Evolutionary conservation across 2,888 invertebrate genomes (phyloP).

Genomic region (Ochropacha duplaris): DNA sequence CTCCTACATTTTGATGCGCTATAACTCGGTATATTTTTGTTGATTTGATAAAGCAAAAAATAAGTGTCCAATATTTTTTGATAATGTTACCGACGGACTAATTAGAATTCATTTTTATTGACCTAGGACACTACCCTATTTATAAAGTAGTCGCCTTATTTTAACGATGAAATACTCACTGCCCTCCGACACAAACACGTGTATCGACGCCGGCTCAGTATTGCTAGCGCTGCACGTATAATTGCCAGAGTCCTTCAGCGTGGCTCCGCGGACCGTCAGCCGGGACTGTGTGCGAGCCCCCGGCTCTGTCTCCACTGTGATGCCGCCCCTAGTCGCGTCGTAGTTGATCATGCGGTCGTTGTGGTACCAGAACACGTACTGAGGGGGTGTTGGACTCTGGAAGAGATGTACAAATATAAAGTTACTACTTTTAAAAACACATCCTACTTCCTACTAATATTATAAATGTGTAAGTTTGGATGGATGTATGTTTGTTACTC

Average conservation of each 20-base stretch:
- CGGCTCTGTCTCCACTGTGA: conserved; percentile 93
- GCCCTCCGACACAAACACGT: conserved; percentile 96
- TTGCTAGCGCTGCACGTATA: conserved; percentile 96
- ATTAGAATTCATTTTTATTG: no score
- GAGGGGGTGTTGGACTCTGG: conserved; percentile 95
- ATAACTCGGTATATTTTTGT: no score
- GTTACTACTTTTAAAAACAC: no score
- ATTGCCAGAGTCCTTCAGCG: conserved; percentile 94
- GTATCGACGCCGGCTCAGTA: conserved; percentile 94
- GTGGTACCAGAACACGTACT: conserved; percentile 98
- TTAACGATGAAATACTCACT: conserved; percentile 58
- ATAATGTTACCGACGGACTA: no score
- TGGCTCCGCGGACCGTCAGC: conserved; percentile 92
- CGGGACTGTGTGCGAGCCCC: conserved; percentile 93
- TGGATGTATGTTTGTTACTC: no score
- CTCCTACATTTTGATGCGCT: no score
- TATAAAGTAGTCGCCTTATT: no score
- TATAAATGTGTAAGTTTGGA: no score
- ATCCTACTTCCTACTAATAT: no score
- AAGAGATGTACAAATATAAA: conserved; percentile 26
- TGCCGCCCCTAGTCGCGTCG: conserved; percentile 90
- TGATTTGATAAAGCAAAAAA: no score
- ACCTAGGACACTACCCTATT: no score
- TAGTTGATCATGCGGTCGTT: conserved; percentile 97
- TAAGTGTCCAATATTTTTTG: no score